A percentile compares a stretch with the other conserved stretches of the same genome.
Conservation (phyloP, 2,888 invertebrate species). For the Unio pictorum region DNA sequence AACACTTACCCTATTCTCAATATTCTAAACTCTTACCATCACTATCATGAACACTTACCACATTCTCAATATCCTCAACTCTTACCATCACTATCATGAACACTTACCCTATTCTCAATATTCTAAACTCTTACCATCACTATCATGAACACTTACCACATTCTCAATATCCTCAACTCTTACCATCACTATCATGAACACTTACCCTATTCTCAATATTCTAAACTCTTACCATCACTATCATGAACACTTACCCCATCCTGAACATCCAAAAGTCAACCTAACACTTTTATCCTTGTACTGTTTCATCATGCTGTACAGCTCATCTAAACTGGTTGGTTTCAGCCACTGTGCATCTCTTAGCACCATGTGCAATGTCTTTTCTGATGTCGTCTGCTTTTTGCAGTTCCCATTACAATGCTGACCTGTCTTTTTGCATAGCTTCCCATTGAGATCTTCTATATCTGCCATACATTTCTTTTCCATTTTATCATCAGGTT, state of each 20-base stretch:
- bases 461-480: background rate
- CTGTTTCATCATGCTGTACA: slow-evolving; percentile 40
- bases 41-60: too few relatives aligned
- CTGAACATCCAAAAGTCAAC: slow-evolving; percentile 83
- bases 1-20: too few relatives aligned
- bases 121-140: too few relatives aligned
- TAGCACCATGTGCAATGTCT: slow-evolving; percentile 44
- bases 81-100: too few relatives aligned
- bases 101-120: too few relatives aligned
- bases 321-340: slow-evolving; percentile 46
- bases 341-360: slow-evolving; percentile 52
- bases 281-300: slow-evolving; percentile 52
- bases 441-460: slow-evolving; percentile 46
- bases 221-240: background rate
- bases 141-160: too few relatives aligned
- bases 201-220: too few relatives aligned
- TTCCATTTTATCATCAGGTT: slow-evolving; percentile 2
- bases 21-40: too few relatives aligned
- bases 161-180: too few relatives aligned
- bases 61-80: too few relatives aligned
- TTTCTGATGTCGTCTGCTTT: slow-evolving; percentile 3
- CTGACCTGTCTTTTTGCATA: slow-evolving; percentile 51
- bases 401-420: slow-evolving; percentile 45
- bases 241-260: slow-evolving; percentile 77
- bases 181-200: too few relatives aligned